phyloP scores from a whole-genome alignment of 2,888 invertebrate species.

The Orthosia incerta region DNA sequence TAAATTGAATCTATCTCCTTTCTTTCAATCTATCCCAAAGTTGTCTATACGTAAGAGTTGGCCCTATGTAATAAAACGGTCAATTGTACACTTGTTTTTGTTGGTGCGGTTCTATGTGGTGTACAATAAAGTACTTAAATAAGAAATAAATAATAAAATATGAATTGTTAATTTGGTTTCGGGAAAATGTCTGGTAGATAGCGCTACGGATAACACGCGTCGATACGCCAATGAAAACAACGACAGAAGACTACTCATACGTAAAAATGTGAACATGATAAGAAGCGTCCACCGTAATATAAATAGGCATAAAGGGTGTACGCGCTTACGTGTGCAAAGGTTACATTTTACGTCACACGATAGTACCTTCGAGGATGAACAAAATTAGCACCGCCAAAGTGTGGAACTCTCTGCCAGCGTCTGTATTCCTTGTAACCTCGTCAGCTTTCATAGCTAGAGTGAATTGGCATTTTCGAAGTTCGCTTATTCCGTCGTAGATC shows the following conservation, averaged over 20 bases:
- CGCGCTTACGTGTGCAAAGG: slow-evolving; percentile 34
- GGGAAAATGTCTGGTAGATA: not conserved
- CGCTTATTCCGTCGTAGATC: not conserved
- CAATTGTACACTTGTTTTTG: too few species aligned
- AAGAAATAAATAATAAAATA: too few species aligned
- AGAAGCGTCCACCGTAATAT: slow-evolving; percentile 27
- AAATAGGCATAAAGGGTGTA: slow-evolving; percentile 40
- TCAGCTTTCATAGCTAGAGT: not conserved
- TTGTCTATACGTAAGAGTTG: too few species aligned
- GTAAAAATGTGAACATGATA: slow-evolving; percentile 23
- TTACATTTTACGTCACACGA: slow-evolving; percentile 23
- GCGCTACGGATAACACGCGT: slow-evolving; percentile 12
- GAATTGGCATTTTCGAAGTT: not conserved
- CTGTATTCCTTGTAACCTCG: not conserved
- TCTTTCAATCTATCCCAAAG: too few species aligned
- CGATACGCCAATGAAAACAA: not conserved
- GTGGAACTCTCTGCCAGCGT: not conserved
- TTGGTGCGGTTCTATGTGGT: too few species aligned
- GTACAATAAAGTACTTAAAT: too few species aligned
- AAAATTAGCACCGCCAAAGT: not conserved
- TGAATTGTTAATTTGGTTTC: not conserved
- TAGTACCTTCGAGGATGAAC: not conserved
- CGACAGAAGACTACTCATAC: slow-evolving; percentile 23
- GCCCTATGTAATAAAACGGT: too few species aligned
- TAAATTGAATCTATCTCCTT: too few species aligned